A percentile compares a stretch with the other conserved stretches of the same genome.
Evolutionary conservation across 2,113 vertebrate species (phyloP).

Genomic region (Petromus typicus): DNA sequence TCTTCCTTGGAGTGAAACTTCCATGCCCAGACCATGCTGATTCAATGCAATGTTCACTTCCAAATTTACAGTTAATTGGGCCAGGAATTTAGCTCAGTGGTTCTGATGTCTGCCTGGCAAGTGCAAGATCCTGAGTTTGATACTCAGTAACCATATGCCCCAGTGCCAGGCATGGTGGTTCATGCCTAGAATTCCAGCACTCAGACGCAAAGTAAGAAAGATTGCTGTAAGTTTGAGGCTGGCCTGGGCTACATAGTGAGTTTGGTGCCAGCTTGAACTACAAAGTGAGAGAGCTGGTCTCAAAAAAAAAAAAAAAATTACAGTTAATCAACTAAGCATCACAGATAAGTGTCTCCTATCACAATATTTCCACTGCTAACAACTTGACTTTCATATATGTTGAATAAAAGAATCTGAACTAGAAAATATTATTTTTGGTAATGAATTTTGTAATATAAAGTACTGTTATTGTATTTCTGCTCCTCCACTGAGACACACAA

Average conservation of each 20-base stretch:
- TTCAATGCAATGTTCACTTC: neutral
- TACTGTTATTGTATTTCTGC: neutral
- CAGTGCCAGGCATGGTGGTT: too few species aligned
- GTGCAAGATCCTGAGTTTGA: too few species aligned
- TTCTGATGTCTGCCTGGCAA: too few species aligned
- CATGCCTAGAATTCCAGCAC: too few species aligned
- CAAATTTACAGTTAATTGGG: neutral
- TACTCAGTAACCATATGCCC: too few species aligned
- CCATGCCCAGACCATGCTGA: neutral
- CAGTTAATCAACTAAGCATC: neutral
- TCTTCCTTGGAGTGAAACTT: neutral
- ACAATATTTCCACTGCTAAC: neutral
- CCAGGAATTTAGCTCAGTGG: too few species aligned
- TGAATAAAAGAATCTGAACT: neutral
- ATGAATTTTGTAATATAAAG: neutral
- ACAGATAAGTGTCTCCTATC: neutral
- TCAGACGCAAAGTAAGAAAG: too few species aligned
- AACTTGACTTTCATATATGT: neutral
- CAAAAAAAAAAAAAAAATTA: too few species aligned
- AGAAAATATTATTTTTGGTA: neutral
- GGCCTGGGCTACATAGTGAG: too few species aligned
- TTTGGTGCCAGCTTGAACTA: too few species aligned
- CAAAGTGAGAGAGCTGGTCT: too few species aligned
- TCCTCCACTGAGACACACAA: neutral
- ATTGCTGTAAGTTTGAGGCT: too few species aligned